These are phyloP conservation scores for Peromyscus attwateri DNA, from an alignment of 2,797 vertebrate species.

Conservation along the genomic window DNA sequence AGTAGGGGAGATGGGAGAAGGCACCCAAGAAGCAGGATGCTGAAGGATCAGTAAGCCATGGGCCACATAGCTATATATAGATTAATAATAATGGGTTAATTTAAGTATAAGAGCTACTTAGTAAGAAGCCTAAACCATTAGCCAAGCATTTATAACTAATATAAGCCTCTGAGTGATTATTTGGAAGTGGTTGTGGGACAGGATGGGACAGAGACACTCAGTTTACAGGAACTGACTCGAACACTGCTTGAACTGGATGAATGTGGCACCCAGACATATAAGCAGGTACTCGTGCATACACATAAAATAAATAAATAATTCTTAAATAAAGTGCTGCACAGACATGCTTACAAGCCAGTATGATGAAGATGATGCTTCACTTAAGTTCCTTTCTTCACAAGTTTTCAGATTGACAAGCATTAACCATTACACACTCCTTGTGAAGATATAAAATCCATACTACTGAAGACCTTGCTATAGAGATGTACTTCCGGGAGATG, in stretches of 20 bases:
- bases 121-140: no score
- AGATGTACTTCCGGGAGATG: not conserved
- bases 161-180: no score
- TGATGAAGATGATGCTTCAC: not conserved
- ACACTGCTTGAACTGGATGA: not conserved
- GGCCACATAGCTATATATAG: no score
- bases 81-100: no score
- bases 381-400: not conserved
- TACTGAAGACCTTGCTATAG: not conserved
- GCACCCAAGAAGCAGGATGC: no score
- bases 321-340: not conserved
- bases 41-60: no score
- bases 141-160: no score
- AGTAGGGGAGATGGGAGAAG: no score
- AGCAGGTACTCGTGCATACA: no score
- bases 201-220: not conserved
- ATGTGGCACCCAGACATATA: not conserved
- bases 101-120: no score
- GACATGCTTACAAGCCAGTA: not conserved
- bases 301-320: not conserved
- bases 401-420: not conserved
- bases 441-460: not conserved
- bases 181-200: no score
- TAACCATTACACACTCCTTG: not conserved
- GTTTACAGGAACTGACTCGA: not conserved